Evolutionary conservation across 2,113 vertebrate genomes (phyloP).

Genomic region (Salvelinus fontinalis): DNA sequence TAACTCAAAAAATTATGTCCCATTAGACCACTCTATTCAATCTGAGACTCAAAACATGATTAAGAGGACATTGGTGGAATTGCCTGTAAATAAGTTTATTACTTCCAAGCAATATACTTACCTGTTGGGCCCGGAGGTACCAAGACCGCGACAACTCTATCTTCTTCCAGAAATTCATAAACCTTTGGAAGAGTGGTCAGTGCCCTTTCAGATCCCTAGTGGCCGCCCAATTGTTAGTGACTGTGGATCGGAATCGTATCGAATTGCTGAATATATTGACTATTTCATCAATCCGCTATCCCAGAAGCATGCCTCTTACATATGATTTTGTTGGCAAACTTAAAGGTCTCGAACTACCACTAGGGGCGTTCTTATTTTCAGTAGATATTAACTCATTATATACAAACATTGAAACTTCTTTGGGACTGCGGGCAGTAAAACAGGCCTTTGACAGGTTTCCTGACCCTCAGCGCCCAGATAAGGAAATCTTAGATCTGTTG

Average conservation of each 20-base stretch:
- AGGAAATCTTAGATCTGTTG: neutral
- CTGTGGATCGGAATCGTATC: constrained; percentile 1
- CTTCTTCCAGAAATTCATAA: neutral
- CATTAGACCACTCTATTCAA: too few species aligned
- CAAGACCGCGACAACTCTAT: neutral
- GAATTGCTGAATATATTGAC: neutral
- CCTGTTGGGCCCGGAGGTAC: neutral
- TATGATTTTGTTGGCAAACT: neutral
- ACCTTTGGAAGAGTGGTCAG: neutral
- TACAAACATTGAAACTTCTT: neutral
- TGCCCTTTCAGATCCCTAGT: neutral
- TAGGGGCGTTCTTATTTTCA: neutral
- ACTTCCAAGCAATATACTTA: neutral
- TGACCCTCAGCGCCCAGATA: neutral
- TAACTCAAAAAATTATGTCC: too few species aligned
- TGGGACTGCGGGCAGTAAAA: neutral
- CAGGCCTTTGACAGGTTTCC: neutral
- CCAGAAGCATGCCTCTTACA: neutral
- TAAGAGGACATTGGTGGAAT: neutral
- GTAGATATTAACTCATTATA: neutral
- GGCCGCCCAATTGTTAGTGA: constrained; percentile 6
- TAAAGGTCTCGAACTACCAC: neutral
- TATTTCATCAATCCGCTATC: constrained; percentile 3
- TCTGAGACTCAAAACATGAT: too few species aligned
- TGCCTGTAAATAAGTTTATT: neutral